Conservation (phyloP, 2,113 vertebrate genomes). For the Hippocampus barbouri region DNA sequence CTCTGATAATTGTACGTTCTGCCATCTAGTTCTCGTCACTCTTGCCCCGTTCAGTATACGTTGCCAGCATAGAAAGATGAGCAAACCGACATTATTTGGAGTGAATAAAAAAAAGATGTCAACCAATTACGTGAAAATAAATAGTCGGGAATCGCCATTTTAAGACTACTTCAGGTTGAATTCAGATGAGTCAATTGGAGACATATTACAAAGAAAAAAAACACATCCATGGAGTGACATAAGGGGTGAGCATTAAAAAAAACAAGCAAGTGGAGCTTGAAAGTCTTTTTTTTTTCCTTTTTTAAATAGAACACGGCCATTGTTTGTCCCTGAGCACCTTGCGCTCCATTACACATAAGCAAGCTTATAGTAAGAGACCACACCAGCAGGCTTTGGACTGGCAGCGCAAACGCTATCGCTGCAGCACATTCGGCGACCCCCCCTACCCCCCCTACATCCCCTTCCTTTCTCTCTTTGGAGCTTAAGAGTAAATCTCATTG, state of each 20-base stretch:
- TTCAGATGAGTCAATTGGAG: too few relatives aligned
- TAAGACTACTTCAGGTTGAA: too few relatives aligned
- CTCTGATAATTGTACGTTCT: too few relatives aligned
- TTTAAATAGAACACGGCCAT: background rate
- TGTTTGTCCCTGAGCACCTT: background rate
- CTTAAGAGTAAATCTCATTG: constrained; percentile 22
- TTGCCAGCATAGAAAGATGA: too few relatives aligned
- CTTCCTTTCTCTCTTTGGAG: constrained; percentile 18
- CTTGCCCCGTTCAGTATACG: too few relatives aligned
- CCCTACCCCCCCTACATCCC: background rate
- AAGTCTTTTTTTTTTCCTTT: background rate
- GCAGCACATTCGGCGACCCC: constrained; percentile 8
- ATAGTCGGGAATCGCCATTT: too few relatives aligned
- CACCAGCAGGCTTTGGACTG: constrained; percentile 25
- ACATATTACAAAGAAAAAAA: too few relatives aligned
- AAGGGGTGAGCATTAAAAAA: background rate
- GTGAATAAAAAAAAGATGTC: too few relatives aligned
- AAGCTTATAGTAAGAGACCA: constrained; percentile 4
- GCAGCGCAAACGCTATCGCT: constrained; percentile 4
- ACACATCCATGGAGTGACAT: too few relatives aligned
- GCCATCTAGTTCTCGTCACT: too few relatives aligned
- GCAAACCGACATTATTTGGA: too few relatives aligned
- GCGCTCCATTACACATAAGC: constrained; percentile 9
- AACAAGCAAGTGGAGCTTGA: background rate
- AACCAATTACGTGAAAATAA: too few relatives aligned